Evolutionary conservation across 2,888 invertebrate species (phyloP), one percentile per base, ranked within the genome.

Genomic region (Watsonalla cultraria): DNA sequence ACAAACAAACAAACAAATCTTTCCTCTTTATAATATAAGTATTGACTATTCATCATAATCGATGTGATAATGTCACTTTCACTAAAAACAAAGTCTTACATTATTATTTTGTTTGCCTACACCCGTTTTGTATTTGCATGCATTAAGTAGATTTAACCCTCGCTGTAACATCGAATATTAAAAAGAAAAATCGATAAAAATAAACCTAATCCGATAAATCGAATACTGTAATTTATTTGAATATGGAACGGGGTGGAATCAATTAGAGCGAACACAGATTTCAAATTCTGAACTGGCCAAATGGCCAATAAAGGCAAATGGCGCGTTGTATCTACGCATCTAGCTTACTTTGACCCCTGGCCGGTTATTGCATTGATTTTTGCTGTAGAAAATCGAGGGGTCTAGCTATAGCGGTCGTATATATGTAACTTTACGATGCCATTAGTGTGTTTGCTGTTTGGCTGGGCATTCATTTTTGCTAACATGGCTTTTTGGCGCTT

Each of bases 281-380:
- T 77, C 73, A 72, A 74, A 77, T 71, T 72, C 64, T 67, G 71
- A 80, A 79, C 80, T 81, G 82, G 79, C 80, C 85, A 80, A 86
- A 86, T 76, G 80, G 82, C 79, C 82, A 84, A 86, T 86, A 85
- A 85, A 87, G 66, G 77, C 74, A 84, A 89, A 89, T 85, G 84
- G 84, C 65, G 71, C 82, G 78, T 76, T 71, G 71, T 70, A 66
- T 73, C 66, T 66, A 71, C 62, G 60, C 65, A 72, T 68, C 84
- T 73, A 75, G 56, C 58, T 11, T 79, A 75, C 51, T 54, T 57
- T 73, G 84, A 73, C 54, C 80, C 56, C 59, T 59, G 53, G 49
- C 47, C 54, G 58, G 54, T 51, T 49, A 49, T 49, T 53, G 55
- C 15, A 33, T 57, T 33, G 51, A 54, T 51, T 53, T 37, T 52